These are phyloP conservation scores for Salmo trutta DNA, from an alignment of 2,797 vertebrate species.

Conservation along the genomic window DNA sequence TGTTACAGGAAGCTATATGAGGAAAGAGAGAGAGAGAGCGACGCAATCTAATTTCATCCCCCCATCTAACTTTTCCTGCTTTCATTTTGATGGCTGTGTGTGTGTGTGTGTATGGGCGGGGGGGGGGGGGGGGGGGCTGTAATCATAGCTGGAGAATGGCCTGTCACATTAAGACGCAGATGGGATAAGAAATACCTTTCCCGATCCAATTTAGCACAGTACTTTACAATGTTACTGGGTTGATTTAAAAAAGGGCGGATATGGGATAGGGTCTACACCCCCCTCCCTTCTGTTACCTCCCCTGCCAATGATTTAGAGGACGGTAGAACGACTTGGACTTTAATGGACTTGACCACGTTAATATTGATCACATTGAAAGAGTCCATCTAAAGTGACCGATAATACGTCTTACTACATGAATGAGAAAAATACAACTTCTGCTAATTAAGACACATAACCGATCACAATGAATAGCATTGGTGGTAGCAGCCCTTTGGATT, in stretches of 20 bases:
- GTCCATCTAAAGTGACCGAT: background rate
- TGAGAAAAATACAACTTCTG: background rate
- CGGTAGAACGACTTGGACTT: background rate
- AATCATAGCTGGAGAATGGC: background rate
- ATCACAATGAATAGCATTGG: background rate
- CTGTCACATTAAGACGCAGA: conserved; percentile 12
- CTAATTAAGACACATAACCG: background rate
- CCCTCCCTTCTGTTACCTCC: background rate
- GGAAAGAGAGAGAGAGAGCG: conserved; percentile 20
- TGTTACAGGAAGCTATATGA: background rate
- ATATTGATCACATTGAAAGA: background rate
- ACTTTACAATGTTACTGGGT: conserved; percentile 12
- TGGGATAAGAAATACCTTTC: conserved; percentile 8
- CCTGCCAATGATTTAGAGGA: background rate
- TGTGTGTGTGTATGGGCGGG: too few relatives aligned
- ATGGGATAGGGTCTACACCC: too few relatives aligned
- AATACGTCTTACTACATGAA: background rate
- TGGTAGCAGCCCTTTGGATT: background rate
- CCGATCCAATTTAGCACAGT: conserved; percentile 1
- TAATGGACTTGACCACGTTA: background rate
- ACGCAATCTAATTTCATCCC: conserved; percentile 35
- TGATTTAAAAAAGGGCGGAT: conserved; percentile 12
- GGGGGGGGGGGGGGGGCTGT: background rate
- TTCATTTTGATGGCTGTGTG: conserved; percentile 5
- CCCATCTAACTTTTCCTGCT: background rate